Evolutionary conservation across 53 echinoderm and acorn worm genomes (phyloP).

Genomic region (Apostichopus leukothele): DNA sequence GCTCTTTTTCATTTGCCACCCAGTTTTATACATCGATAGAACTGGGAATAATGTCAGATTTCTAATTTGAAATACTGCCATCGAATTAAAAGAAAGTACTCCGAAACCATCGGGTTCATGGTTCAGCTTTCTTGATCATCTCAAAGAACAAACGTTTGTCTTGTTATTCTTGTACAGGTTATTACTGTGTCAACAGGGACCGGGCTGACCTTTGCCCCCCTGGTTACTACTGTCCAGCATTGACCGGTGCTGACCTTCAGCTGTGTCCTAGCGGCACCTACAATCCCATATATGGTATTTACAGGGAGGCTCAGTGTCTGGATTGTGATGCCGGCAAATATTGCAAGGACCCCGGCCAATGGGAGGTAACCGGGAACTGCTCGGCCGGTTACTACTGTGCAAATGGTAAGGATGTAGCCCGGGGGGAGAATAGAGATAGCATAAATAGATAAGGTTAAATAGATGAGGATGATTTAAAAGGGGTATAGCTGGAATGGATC

Average conservation of each 20-base stretch:
- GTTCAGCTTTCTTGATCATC: no score
- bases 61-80: no score
- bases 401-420: constrained; percentile 48
- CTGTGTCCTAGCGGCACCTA: constrained; percentile 89
- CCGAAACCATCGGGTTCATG: no score
- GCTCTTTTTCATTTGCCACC: no score
- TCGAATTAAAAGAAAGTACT: no score
- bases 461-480: no score
- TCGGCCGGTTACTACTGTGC: constrained; percentile 85
- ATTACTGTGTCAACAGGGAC: constrained; percentile 94
- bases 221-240: constrained; percentile 88
- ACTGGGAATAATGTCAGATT: no score
- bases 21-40: no score
- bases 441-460: no score
- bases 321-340: constrained; percentile 88
- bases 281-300: constrained; percentile 85
- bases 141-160: not conserved
- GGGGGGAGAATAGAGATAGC: no score
- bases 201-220: constrained; percentile 94
- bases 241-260: constrained; percentile 88
- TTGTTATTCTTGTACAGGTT: constrained; percentile 49
- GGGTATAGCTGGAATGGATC: no score
- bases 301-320: constrained; percentile 73
- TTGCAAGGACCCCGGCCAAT: constrained; percentile 79
- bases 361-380: constrained; percentile 85